phyloP scores from a whole-genome alignment of 2,888 invertebrate genomes.

The Metellina segmentata region DNA sequence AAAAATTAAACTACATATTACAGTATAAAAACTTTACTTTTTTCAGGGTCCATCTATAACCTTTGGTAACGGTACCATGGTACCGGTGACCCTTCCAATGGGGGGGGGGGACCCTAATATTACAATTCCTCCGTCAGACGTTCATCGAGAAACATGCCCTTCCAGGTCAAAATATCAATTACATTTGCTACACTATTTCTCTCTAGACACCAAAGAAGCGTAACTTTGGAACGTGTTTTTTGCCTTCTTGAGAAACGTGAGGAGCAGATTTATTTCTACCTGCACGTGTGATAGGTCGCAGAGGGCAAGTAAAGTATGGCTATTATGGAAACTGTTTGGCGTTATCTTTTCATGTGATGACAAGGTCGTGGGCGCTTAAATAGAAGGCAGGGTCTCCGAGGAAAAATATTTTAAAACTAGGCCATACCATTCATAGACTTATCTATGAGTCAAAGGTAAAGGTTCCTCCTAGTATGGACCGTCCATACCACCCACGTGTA shows the following conservation, averaged over 20 bases:
- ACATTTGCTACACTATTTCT: too few relatives aligned
- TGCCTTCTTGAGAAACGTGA: not conserved
- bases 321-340: slow-evolving; percentile 1
- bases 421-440: slow-evolving; percentile 3
- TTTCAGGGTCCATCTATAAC: too few relatives aligned
- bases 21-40: too few relatives aligned
- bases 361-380: slow-evolving; percentile 26
- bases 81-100: too few relatives aligned
- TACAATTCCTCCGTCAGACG: too few relatives aligned
- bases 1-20: too few relatives aligned
- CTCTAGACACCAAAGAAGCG: not conserved
- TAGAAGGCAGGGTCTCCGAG: slow-evolving; percentile 5
- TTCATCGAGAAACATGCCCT: too few relatives aligned
- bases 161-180: too few relatives aligned
- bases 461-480: slow-evolving; percentile 11
- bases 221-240: not conserved
- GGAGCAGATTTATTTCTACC: not conserved
- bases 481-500: slow-evolving; percentile 5
- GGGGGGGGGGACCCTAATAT: too few relatives aligned
- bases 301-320: slow-evolving; percentile 4
- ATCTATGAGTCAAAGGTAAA: slow-evolving; percentile 30
- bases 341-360: slow-evolving; percentile 8
- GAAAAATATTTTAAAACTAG: slow-evolving; percentile 34
- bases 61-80: too few relatives aligned
- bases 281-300: not conserved